A percentile compares a stretch with the other conserved stretches of the same genome.
Evolutionary conservation across 2,888 invertebrate genomes (phyloP).

Genomic region (Malthinus seriepunctatus): DNA sequence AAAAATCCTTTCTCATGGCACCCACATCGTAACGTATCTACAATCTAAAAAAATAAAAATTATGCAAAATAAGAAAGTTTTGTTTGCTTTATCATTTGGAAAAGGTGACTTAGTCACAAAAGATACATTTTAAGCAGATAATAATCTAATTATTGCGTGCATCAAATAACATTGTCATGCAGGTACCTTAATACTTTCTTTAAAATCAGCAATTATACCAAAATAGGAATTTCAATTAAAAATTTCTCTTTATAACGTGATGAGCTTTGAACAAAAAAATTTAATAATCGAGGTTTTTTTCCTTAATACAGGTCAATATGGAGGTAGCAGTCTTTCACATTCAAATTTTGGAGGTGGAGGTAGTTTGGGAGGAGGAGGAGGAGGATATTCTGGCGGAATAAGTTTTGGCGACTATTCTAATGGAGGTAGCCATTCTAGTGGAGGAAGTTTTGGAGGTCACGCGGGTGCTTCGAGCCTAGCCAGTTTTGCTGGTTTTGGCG

Average conservation of each 20-base stretch:
- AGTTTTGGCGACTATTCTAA: background rate
- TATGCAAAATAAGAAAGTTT: no score
- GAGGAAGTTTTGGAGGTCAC: constrained; percentile 12
- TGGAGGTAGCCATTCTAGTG: background rate
- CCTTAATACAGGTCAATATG: constrained; percentile 4
- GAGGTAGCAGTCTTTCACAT: constrained; percentile 1
- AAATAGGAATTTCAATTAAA: constrained; percentile 5
- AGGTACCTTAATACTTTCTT: constrained; percentile 5
- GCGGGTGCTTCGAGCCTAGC: constrained; percentile 15
- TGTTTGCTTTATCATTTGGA: no score
- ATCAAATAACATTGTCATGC: no score
- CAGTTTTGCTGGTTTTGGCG: constrained; percentile 16
- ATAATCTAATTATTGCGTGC: no score
- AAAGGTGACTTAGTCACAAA: no score
- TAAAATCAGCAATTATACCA: constrained; percentile 11
- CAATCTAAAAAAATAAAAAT: no score
- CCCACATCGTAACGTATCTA: no score
- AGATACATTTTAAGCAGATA: no score
- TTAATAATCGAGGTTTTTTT: background rate
- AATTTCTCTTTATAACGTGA: constrained; percentile 15
- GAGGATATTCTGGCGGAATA: background rate
- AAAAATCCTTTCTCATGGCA: no score
- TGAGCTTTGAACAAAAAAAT: background rate
- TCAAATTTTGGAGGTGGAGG: constrained; percentile 1
- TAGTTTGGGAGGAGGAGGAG: constrained; percentile 1